Percentiles rank a stretch among this genome's conserved stretches.
phyloP scores from a whole-genome alignment of 2,888 invertebrate species.

The Yponomeuta sedellus region DNA sequence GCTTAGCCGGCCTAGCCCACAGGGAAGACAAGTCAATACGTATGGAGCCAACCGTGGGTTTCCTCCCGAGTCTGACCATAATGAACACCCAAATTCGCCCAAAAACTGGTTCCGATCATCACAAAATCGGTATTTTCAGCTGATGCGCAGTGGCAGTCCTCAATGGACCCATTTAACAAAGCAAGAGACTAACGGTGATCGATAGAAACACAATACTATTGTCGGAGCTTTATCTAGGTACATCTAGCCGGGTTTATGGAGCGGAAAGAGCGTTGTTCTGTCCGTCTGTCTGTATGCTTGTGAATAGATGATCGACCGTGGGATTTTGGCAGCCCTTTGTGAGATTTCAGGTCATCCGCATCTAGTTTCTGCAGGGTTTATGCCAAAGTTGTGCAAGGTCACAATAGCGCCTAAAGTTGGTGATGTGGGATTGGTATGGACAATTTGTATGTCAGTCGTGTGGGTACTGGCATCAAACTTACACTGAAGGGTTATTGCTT shows the following conservation, averaged over 20 bases:
- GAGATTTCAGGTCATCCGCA: background rate
- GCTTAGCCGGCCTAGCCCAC: too few species aligned
- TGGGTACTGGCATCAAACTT: too few species aligned
- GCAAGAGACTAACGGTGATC: slow-evolving; percentile 37
- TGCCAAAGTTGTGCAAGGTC: background rate
- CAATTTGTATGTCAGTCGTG: too few species aligned
- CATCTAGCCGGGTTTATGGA: slow-evolving; percentile 34
- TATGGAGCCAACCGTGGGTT: too few species aligned
- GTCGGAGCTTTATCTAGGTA: slow-evolving; percentile 9
- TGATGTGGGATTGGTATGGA: too few species aligned
- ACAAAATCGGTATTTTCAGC: slow-evolving; percentile 8
- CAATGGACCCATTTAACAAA: slow-evolving; percentile 16
- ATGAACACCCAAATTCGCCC: background rate
- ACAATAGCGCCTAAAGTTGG: background rate
- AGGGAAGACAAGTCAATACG: too few species aligned
- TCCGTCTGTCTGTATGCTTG: background rate
- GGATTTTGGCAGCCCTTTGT: slow-evolving; percentile 9
- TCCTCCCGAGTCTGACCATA: background rate
- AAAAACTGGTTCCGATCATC: background rate
- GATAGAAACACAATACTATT: slow-evolving; percentile 34
- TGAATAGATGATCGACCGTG: slow-evolving; percentile 1
- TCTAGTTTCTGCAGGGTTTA: background rate
- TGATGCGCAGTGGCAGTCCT: background rate
- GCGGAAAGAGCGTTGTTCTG: slow-evolving; percentile 36
- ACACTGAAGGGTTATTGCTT: too few species aligned